Evolutionary conservation across 2,797 vertebrate genomes (phyloP).

Genomic region (Carcharodon carcharias): DNA sequence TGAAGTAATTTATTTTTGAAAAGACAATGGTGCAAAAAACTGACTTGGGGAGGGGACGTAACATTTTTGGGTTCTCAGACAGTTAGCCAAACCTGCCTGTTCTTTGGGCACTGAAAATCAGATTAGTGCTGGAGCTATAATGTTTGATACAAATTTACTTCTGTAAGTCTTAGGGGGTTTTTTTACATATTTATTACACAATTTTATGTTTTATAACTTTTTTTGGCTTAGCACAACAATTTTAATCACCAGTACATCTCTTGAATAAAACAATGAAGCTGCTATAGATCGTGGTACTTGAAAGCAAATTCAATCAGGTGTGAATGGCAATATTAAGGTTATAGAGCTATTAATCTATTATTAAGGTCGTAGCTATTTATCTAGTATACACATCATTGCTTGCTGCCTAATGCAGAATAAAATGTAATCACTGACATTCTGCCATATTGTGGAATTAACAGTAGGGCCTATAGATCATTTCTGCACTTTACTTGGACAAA

Average conservation of each 20-base stretch:
- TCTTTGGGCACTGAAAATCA: constrained; percentile 10
- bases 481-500: constrained; percentile 36
- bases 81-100: constrained; percentile 30
- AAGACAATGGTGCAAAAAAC: constrained; percentile 3
- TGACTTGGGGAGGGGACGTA: not conserved
- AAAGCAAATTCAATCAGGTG: constrained; percentile 33
- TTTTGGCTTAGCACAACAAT: constrained; percentile 14
- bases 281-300: constrained; percentile 28
- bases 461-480: constrained; percentile 36
- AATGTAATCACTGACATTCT: constrained; percentile 28
- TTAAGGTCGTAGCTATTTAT: constrained; percentile 33
- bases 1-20: constrained; percentile 34
- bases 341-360: constrained; percentile 29
- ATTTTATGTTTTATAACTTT: constrained; percentile 29
- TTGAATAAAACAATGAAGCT: constrained; percentile 30
- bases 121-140: not conserved
- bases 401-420: constrained; percentile 14
- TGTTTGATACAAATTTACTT: constrained; percentile 12
- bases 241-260: constrained; percentile 9
- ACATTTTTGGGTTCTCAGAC: not conserved
- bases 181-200: constrained; percentile 21
- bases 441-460: constrained; percentile 35
- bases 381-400: constrained; percentile 10
- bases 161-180: not conserved
- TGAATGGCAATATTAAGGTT: constrained; percentile 34